These are phyloP conservation scores for Sakesphorus luctuosus DNA, from an alignment of 2,113 vertebrate species.

Conservation along the genomic window DNA sequence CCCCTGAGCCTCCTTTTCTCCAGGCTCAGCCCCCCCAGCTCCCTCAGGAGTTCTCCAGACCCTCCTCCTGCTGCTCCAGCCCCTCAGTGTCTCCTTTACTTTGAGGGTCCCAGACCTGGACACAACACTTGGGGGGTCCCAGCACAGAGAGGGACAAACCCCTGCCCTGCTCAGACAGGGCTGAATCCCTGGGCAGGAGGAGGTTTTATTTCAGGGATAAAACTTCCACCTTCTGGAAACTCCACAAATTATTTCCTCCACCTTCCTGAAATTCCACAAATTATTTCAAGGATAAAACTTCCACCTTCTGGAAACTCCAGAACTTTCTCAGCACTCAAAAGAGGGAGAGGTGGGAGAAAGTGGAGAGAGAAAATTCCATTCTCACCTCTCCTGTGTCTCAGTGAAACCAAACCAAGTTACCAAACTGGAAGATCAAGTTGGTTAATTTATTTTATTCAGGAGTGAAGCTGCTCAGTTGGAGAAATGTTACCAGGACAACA, in stretches of 20 bases:
- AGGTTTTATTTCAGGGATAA: too few species aligned
- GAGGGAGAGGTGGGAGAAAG: too few species aligned
- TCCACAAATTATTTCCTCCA: not conserved
- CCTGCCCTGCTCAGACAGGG: too few species aligned
- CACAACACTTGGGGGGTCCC: too few species aligned
- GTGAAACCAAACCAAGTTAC: not conserved
- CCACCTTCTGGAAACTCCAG: not conserved
- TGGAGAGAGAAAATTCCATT: not conserved
- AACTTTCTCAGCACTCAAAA: not conserved
- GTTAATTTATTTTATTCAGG: not conserved
- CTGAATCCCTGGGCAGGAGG: too few species aligned
- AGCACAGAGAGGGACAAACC: too few species aligned
- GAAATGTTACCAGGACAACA: not conserved
- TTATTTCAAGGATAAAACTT: not conserved
- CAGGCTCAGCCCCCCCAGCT: too few species aligned
- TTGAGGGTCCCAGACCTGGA: too few species aligned
- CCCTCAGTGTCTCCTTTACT: too few species aligned
- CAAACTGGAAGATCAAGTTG: not conserved
- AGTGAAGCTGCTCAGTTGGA: not conserved
- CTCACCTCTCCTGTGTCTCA: rapidly evolving
- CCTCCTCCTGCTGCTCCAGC: too few species aligned
- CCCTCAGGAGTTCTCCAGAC: too few species aligned
- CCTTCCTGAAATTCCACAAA: not conserved
- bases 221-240: not conserved
- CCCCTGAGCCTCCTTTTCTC: too few species aligned